Evolutionary conservation across 2,888 invertebrate genomes (phyloP).

Genomic region (Chrysotoxum bicinctum): DNA sequence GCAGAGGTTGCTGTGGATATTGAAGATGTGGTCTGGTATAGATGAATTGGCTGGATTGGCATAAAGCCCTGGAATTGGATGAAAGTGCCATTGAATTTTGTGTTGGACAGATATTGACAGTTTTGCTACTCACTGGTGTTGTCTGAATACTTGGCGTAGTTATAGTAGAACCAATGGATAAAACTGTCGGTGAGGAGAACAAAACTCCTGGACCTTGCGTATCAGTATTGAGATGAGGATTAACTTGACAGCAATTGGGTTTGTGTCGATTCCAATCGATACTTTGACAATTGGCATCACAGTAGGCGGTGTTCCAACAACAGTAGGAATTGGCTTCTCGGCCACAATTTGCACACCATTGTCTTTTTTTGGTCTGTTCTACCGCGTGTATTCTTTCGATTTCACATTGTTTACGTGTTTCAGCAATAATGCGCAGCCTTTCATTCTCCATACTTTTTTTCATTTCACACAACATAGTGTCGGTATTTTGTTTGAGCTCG

Average conservation of each 20-base stretch:
- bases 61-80: conserved; percentile 41
- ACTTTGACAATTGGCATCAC: conserved; percentile 93
- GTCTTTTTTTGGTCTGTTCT: conserved; percentile 90
- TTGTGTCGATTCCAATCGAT: conserved; percentile 92
- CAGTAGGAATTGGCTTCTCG: conserved; percentile 96
- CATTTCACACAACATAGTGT: conserved; percentile 87
- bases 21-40: conserved; percentile 53
- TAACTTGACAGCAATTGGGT: conserved; percentile 76
- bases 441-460: conserved; percentile 88
- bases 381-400: conserved; percentile 88
- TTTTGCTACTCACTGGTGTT: conserved; percentile 58
- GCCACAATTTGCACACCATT: conserved; percentile 95
- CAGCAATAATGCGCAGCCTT: conserved; percentile 85
- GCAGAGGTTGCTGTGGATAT: conserved; percentile 42
- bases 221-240: conserved; percentile 37
- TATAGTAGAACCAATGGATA: conserved; percentile 4
- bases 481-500: conserved; percentile 86
- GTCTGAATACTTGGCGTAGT: conserved; percentile 30
- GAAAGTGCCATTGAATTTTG: conserved; percentile 33
- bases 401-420: conserved; percentile 86
- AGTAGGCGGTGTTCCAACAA: conserved; percentile 98
- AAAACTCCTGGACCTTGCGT: conserved; percentile 30
- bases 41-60: conserved; percentile 31
- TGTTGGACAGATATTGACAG: conserved; percentile 20
- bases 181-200: conserved; percentile 7